Evolutionary conservation across 2,113 vertebrate genomes (phyloP).

Genomic region (Amphiprion percula): DNA sequence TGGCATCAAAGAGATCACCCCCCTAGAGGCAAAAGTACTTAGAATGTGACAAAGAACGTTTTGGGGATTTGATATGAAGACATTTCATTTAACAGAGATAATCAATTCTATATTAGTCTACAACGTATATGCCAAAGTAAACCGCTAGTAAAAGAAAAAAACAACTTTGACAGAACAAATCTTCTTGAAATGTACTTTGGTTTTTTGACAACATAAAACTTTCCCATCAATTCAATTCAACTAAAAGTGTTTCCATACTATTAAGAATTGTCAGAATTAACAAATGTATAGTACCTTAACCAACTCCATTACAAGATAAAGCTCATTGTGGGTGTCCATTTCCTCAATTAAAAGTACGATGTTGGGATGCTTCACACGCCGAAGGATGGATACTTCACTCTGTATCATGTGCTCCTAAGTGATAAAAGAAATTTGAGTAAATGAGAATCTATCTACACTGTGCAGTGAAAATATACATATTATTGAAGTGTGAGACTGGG

Average conservation of each 20-base stretch:
- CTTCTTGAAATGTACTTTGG: no score
- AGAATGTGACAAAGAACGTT: neutral
- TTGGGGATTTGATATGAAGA: neutral
- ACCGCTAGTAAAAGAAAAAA: no score
- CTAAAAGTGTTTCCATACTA: no score
- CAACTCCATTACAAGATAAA: slow-evolving; percentile 98
- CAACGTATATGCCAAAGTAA: no score
- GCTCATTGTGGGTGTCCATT: slow-evolving; percentile 93
- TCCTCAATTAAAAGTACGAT: slow-evolving; percentile 98
- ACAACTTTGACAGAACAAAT: no score
- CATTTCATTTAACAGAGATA: neutral
- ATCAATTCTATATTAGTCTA: no score
- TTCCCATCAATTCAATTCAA: neutral
- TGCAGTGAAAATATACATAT: neutral
- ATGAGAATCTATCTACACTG: neutral
- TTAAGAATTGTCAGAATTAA: neutral
- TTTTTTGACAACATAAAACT: neutral
- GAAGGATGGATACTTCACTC: slow-evolving; percentile 96
- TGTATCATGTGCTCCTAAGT: slow-evolving; percentile 98
- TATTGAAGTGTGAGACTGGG: neutral
- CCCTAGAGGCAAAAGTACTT: slow-evolving; percentile 85
- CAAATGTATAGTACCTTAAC: slow-evolving; percentile 88
- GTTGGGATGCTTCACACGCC: slow-evolving; percentile 97
- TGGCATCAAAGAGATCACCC: slow-evolving; percentile 98
- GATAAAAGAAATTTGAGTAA: slow-evolving; percentile 13